Conservation (phyloP, 1,140 invertebrate genomes). For the Trachelipus rathkii region DNA sequence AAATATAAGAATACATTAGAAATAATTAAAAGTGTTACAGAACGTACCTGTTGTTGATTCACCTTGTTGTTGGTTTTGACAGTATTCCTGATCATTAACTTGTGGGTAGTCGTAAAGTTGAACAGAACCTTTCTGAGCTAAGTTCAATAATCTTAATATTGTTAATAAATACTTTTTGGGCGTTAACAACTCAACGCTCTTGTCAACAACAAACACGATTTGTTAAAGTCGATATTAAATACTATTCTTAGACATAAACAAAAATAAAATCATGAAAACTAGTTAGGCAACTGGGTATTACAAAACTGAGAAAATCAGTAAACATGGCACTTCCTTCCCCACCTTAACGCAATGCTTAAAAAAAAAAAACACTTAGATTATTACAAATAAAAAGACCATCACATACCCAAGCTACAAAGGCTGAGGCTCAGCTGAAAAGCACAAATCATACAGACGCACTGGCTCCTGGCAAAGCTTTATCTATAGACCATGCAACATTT, state of each 20-base stretch:
- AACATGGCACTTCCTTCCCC: no score
- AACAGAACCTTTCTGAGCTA: conserved; percentile 7
- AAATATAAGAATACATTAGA: no score
- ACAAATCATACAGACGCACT: background rate
- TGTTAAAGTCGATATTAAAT: no score
- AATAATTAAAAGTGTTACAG: no score
- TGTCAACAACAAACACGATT: conserved; percentile 51
- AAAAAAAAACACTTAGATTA: no score
- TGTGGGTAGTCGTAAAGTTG: conserved; percentile 17
- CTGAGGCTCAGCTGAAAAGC: no score
- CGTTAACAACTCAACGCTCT: conserved; percentile 51
- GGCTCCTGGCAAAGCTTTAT: conserved; percentile 18
- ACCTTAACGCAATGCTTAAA: no score
- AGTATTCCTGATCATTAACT: conserved; percentile 26
- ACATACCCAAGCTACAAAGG: conserved; percentile 27
- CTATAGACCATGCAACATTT: conserved; percentile 12
- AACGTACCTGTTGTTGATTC: background rate
- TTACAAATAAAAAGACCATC: background rate
- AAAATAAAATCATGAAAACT: no score
- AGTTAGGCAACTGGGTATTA: no score
- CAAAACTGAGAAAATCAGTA: no score
- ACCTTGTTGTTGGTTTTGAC: background rate
- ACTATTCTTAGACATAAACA: no score
- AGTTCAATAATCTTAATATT: conserved; percentile 46
- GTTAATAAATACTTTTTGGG: conserved; percentile 49